Evolutionary conservation across 2,113 vertebrate species (phyloP).

Genomic region (Pipa parva): DNA sequence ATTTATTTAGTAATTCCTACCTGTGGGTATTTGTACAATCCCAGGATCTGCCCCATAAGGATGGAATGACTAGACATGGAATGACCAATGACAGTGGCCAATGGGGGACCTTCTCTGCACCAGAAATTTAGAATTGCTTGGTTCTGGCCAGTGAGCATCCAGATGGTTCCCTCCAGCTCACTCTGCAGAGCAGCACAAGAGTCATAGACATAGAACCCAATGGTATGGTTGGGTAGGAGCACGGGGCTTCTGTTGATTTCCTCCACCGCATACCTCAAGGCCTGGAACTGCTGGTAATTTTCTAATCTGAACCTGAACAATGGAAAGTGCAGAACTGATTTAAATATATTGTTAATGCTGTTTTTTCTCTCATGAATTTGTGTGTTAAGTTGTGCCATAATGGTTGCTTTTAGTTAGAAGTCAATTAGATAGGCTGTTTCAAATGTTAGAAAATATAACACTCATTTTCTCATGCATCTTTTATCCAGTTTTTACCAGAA

Average conservation of each 20-base stretch:
- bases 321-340: too few relatives aligned
- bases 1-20: too few relatives aligned
- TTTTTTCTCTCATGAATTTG: too few relatives aligned
- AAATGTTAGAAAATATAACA: too few relatives aligned
- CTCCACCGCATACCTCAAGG: too few relatives aligned
- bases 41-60: conserved; percentile 28
- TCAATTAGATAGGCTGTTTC: too few relatives aligned
- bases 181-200: conserved; percentile 12
- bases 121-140: not conserved
- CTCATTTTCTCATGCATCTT: too few relatives aligned
- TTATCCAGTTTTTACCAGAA: too few relatives aligned
- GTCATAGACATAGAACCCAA: conserved; percentile 23
- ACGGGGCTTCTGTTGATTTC: not conserved
- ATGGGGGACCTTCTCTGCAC: not conserved
- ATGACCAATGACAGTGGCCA: conserved; percentile 32
- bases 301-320: conserved; percentile 25
- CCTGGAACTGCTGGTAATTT: conserved; percentile 37
- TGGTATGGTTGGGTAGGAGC: conserved; percentile 23
- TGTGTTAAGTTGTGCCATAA: too few relatives aligned
- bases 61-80: conserved; percentile 30
- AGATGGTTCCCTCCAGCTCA: conserved; percentile 1
- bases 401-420: too few relatives aligned
- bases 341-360: too few relatives aligned
- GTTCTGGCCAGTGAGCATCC: conserved; percentile 20
- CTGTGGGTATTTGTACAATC: conserved; percentile 28